Conservation (phyloP, 2,888 invertebrate genomes). For the Parasteatoda lunata region DNA sequence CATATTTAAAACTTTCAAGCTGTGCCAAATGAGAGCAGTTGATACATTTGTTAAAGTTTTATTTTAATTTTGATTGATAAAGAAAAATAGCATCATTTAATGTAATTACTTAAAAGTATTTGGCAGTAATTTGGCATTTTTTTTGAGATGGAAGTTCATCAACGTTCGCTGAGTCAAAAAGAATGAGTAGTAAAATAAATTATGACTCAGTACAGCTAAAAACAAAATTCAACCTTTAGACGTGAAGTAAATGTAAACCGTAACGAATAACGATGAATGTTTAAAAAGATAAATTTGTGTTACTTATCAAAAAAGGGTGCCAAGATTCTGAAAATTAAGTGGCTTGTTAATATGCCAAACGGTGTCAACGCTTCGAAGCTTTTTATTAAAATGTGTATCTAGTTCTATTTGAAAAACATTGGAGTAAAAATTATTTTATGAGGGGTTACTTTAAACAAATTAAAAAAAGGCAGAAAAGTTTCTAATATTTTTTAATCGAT, state of each 20-base stretch:
- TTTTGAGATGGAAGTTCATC: slow-evolving; percentile 23
- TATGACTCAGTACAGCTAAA: background rate
- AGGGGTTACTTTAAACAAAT: too few species aligned
- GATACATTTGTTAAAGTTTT: too few species aligned
- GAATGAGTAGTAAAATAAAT: slow-evolving; percentile 11
- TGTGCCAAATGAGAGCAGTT: too few species aligned
- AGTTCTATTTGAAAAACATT: too few species aligned
- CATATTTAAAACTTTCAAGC: too few species aligned
- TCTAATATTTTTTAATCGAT: too few species aligned
- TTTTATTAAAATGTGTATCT: too few species aligned
- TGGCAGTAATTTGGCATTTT: slow-evolving; percentile 29
- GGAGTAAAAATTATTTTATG: too few species aligned
- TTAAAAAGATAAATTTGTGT: slow-evolving; percentile 41
- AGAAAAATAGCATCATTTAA: slow-evolving; percentile 30
- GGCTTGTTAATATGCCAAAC: slow-evolving; percentile 30
- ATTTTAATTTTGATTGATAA: too few species aligned
- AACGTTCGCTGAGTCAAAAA: slow-evolving; percentile 3
- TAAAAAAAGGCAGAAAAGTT: too few species aligned
- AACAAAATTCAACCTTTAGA: background rate
- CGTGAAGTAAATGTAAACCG: background rate
- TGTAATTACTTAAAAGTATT: slow-evolving; percentile 37
- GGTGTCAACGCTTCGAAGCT: slow-evolving; percentile 13
- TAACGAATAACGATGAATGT: background rate
- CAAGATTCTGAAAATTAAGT: slow-evolving; percentile 29
- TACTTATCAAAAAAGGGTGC: slow-evolving; percentile 30